Base-by-base conservation (phyloP, 64 coral and sea anemone genomes). In the Catalaphyllia jardinei region DNA sequence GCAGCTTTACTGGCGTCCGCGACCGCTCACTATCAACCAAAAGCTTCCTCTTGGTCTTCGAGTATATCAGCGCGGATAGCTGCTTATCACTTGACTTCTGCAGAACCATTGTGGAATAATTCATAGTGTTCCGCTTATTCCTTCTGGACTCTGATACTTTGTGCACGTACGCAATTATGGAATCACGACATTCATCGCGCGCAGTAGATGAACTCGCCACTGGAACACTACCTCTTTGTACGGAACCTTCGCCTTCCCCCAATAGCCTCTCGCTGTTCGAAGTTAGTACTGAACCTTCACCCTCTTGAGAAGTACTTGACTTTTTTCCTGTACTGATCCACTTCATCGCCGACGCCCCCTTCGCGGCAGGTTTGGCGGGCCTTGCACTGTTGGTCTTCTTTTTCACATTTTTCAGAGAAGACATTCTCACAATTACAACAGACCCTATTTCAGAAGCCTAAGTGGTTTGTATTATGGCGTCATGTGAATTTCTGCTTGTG, bases 61-160 rank as follows among this genome's bases (percentile, higher is more conserved):
- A 62, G 60, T 62, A 62, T 62, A 62, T 62, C 60, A 62, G 60
- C 60, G 60, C 60, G 10, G 60, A 22, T 62, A 62, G 60, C 60
- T 62, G 60, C 60, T 2, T 62, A 62, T 62, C 60, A 62, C 60
- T 62, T 62, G 60, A 62, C 1, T 4, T 62, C 62, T 93, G 91
- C 22, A 93, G 29, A 29, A n/a, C 35, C 31, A 94, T 74, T 76
- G 92, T 94, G 20, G 78, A 81, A 94, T 94, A 94, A 62, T 93
- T 76, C 84, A 87, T 17, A 19, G 91, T 93, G 29, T 92, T 51
- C 77, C 83, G 67, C 77, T 88, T 88, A 51, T 89, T 89, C 14
- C 72, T 30, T 83, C 88, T 89, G 52, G 88, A 17, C 49, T 76
- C 75, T 29, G 91, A 88, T 39, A 88, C 29, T 59, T 59, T 93